These are phyloP conservation scores for Chroicocephalus ridibundus DNA, from an alignment of 2,113 vertebrate species.

Conservation along the genomic window DNA sequence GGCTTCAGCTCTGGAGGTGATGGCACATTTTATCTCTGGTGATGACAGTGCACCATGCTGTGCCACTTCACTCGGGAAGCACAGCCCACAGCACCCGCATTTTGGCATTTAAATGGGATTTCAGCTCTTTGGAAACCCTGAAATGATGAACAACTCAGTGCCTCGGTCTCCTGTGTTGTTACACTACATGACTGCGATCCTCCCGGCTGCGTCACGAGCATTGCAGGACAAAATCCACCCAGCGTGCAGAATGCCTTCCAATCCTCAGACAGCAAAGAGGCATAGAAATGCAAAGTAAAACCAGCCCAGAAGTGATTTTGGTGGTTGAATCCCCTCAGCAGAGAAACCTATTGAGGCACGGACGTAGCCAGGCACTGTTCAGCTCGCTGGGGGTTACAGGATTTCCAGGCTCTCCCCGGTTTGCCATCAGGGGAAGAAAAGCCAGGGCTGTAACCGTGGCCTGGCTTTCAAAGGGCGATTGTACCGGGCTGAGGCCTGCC, in stretches of 20 bases:
- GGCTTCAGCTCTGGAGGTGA: background rate
- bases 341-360: background rate
- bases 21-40: background rate
- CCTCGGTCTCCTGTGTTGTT: background rate
- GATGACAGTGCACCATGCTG: background rate
- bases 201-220: rapidly evolving
- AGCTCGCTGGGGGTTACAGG: background rate
- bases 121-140: background rate
- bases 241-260: background rate
- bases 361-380: rapidly evolving
- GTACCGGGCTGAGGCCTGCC: background rate
- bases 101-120: background rate
- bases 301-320: background rate
- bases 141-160: background rate
- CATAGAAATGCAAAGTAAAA: background rate
- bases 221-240: background rate
- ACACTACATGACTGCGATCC: background rate
- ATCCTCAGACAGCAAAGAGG: background rate
- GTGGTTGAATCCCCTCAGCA: background rate
- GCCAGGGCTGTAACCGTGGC: background rate
- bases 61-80: rapidly evolving
- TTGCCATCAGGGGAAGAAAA: background rate
- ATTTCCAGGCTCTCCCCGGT: background rate
- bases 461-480: background rate
- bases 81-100: background rate